Evolutionary conservation across 2,113 vertebrate species (phyloP).

Genomic region (Lucifuga dentata): DNA sequence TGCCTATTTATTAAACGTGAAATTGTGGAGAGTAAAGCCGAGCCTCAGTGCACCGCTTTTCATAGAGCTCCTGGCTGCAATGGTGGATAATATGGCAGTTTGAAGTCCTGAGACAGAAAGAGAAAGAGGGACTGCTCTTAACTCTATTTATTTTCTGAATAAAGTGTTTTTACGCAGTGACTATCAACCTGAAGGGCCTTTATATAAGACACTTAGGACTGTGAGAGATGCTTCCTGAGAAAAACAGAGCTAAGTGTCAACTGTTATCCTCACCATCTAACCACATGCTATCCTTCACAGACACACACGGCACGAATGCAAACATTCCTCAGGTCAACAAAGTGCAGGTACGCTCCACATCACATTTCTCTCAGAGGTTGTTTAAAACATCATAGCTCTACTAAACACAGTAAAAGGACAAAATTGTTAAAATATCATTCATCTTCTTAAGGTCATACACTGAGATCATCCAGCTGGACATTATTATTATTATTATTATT

Average conservation of each 20-base stretch:
- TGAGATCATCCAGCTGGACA: too few species aligned
- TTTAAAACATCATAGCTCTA: constrained; percentile 56
- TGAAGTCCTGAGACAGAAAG: constrained; percentile 20
- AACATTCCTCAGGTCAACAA: constrained; percentile 49
- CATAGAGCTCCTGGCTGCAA: not conserved
- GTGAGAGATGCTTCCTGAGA: constrained; percentile 42
- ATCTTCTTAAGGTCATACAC: constrained; percentile 11
- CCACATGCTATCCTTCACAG: constrained; percentile 40
- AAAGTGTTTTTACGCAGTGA: constrained; percentile 57
- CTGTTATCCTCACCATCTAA: constrained; percentile 24
- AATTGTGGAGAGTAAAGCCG: constrained; percentile 38
- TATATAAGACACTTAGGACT: constrained; percentile 45
- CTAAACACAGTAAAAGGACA: constrained; percentile 24
- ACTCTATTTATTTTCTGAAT: constrained; percentile 70
- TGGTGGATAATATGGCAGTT: constrained; percentile 29
- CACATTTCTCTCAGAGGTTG: constrained; percentile 6
- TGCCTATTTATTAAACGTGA: constrained; percentile 61
- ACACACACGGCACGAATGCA: constrained; percentile 40
- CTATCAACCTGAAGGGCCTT: constrained; percentile 57
- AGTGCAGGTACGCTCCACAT: constrained; percentile 45
- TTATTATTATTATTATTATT: too few species aligned
- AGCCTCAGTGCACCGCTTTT: constrained; percentile 18
- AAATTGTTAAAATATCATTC: constrained; percentile 7
- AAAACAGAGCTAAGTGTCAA: constrained; percentile 57
- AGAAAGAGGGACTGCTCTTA: constrained; percentile 52